These are phyloP conservation scores for Margaritifera margaritifera DNA, from an alignment of 2,888 invertebrate genomes.

Conservation along the genomic window DNA sequence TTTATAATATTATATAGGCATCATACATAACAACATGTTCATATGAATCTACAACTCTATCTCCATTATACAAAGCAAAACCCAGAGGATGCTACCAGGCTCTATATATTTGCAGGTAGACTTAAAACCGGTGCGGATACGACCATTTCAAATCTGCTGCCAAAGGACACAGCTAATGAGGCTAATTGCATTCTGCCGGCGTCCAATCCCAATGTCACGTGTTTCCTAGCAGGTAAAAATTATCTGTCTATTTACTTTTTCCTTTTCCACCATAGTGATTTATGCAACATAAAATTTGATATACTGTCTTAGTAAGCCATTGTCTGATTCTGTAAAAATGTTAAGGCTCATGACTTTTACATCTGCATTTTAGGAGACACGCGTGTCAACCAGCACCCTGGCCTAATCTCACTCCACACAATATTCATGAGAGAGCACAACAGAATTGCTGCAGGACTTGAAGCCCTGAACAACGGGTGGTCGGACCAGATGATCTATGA, in stretches of 20 bases:
- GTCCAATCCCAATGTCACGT: slow-evolving; percentile 6
- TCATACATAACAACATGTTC: too few species aligned
- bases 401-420: background rate
- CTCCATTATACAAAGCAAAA: background rate
- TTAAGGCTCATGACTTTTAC: too few species aligned
- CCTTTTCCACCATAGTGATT: too few species aligned
- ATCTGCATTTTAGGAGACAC: too few species aligned
- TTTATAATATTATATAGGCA: too few species aligned
- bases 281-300: too few species aligned
- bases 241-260: too few species aligned
- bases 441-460: too few species aligned
- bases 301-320: too few species aligned
- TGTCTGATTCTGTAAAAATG: too few species aligned
- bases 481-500: slow-evolving; percentile 1
- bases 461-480: background rate
- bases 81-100: background rate
- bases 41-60: too few species aligned
- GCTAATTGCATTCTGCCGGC: slow-evolving; percentile 14
- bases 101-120: slow-evolving; percentile 4
- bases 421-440: slow-evolving; percentile 2
- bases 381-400: too few species aligned
- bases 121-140: slow-evolving; percentile 12
- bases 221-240: slow-evolving; percentile 27
- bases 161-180: slow-evolving; percentile 3
- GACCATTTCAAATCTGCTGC: slow-evolving; percentile 6